phyloP scores from a whole-genome alignment of 2,797 vertebrate species.

The Morelia viridis region DNA sequence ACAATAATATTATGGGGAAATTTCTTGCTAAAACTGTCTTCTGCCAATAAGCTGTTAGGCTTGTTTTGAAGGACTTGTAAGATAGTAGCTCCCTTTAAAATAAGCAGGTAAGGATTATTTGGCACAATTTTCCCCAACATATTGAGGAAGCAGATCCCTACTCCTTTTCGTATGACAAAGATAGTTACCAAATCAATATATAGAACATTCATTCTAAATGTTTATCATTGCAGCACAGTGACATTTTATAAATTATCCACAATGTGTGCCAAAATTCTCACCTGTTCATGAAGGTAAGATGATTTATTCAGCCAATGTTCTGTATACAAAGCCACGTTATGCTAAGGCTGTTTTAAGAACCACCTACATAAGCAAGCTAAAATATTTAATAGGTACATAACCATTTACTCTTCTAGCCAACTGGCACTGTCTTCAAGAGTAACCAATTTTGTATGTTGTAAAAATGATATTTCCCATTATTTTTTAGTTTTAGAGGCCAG shows the following conservation, averaged over 20 bases:
- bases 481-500: conserved; percentile 50
- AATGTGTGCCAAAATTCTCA: conserved; percentile 25
- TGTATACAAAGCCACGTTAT: conserved; percentile 9
- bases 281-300: neutral
- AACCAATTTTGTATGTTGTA: conserved; percentile 35
- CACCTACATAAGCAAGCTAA: conserved; percentile 4
- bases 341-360: conserved; percentile 42
- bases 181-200: conserved; percentile 39
- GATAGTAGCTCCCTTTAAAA: neutral
- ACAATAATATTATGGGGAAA: neutral
- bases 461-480: conserved; percentile 47
- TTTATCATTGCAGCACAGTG: conserved; percentile 19
- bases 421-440: conserved; percentile 41
- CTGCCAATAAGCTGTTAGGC: too few species aligned
- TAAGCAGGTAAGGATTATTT: neutral
- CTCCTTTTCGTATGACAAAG: conserved; percentile 21
- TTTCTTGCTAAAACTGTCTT: neutral
- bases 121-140: neutral
- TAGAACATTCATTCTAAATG: conserved; percentile 26
- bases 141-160: too few species aligned
- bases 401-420: conserved; percentile 42
- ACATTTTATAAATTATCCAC: conserved; percentile 34
- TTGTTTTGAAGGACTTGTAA: too few species aligned
- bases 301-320: conserved; percentile 35
- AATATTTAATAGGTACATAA: neutral